These are phyloP conservation scores for Branchinecta lynchi DNA, from an alignment of 1,140 invertebrate species.

Conservation along the genomic window DNA sequence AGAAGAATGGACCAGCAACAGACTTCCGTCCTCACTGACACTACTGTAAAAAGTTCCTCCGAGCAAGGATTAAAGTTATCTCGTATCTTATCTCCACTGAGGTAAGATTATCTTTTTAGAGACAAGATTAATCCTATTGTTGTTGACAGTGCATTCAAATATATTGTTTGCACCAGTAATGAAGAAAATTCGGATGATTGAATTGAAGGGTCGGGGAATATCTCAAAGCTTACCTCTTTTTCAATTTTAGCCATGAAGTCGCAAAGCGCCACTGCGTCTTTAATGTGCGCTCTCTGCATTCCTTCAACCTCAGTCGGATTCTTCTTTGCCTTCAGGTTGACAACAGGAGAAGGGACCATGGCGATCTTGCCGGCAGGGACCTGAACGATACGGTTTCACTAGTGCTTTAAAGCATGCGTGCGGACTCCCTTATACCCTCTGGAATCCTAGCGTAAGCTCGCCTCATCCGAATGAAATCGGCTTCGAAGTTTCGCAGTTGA, in stretches of 20 bases:
- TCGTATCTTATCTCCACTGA: no score
- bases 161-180: neutral
- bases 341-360: conserved; percentile 30
- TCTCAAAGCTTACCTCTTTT: conserved; percentile 37
- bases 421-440: no score
- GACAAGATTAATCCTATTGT: neutral
- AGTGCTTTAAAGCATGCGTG: no score
- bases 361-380: conserved; percentile 23
- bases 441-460: no score
- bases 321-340: conserved; percentile 40
- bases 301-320: conserved; percentile 59
- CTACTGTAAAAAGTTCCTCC: no score
- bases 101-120: no score
- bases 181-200: neutral
- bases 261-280: conserved; percentile 76
- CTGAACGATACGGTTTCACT: conserved; percentile 8
- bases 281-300: conserved; percentile 68
- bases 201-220: conserved; percentile 36
- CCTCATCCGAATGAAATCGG: no score
- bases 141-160: neutral
- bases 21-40: neutral
- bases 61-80: no score
- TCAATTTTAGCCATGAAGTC: conserved; percentile 78
- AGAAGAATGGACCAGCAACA: conserved; percentile 12
- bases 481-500: no score